Evolutionary conservation across 2,888 invertebrate species (phyloP), one percentile per base, ranked within the genome.

Genomic region (Leptopterna dolabrata): DNA sequence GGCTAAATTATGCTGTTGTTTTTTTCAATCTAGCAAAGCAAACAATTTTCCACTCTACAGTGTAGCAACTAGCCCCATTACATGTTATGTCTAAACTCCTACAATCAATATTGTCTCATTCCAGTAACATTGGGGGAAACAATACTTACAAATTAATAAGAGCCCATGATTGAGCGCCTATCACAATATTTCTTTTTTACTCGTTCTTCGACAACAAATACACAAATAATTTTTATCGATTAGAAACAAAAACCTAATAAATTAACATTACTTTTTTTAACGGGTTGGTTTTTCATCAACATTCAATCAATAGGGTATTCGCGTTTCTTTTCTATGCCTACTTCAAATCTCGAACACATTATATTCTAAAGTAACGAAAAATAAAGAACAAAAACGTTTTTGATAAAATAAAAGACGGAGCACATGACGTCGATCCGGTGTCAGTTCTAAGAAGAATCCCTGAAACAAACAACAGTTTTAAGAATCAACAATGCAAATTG

Each of bases 81-180:
- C 63, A 63, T 19, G 63, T 63, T 63, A 41, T 41, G 83, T 70
- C 83, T 83, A 83, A 83, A 70, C 55, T 81, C 43, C 70, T 83
- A 83, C 76, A 11, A 27, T 76, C 76, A 63, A 86, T 86, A 86
- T 86, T 86, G 86, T 86, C 86, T 51, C 55, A 83, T 78, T 78
- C 70, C 70, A 63, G 55, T 81, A 29, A 83, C 41, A 70, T n/a
- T 27, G 24, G 27, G 43, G 71, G 41, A 76, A 43, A 55, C 41
- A 86, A 41, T 43, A 55, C 27, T 41, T 55, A 27, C 11, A 47
- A 76, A 85, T 85, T 45, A 24, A 76, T 51, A 76, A 45, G 51
- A 83, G 83, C 70, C 83, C 51, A 70, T 43, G 24, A 78, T 19
- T 11, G 41, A 51, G 41, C 83, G 30, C 83, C 41, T 83, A 83